Evolutionary conservation across 2,888 invertebrate genomes (phyloP), one percentile per base, ranked within the genome.

Genomic region (Scotopteryx bipunctaria): DNA sequence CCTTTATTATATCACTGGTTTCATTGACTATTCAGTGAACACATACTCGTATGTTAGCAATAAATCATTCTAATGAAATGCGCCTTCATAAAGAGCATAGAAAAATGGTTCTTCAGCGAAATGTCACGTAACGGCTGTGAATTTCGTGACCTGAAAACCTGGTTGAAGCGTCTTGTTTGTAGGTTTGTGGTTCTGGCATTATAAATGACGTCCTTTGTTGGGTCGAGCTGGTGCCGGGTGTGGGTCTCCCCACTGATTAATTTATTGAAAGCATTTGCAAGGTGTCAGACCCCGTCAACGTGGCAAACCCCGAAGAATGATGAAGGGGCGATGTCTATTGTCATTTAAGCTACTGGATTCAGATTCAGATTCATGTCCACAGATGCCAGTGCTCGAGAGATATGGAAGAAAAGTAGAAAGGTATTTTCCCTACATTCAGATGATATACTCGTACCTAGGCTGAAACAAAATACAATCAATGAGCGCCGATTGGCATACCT

Each of bases 71-170:
- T 37, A 37, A 51, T 35, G 17, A 38, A 33, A 36, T 29, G 31
- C 44, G 25, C 36, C 13, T 27, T 35, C n/a, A 23, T 40, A 55
- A 47, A 33, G 27, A 43, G 31, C 48, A 51, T 35, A 44, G 33
- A 50, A 50, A 57, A 53, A 55, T 41, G 37, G 41, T 43, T 27
- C 27, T 37, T 33, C 43, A 14, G 17, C 21, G 35, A 56, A 59
- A 59, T 59, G 59, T 53, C 56, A 52, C 47, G 40, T 49, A 44
- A 59, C 62, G 63, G 69, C 60, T 47, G 47, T 43, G 53, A 69
- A 66, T 74, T 71, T 69, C 73, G 77, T 83, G 85, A 84, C 86
- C 86, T 69, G 74, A 69, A 83, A 78, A 81, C 75, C 63, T 64
- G 64, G 69, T 73, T 70, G 70, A 69, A 68, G 69, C 76, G 68